A percentile compares a stretch with the other conserved stretches of the same genome.
Conservation (phyloP, 2,797 vertebrate genomes). For the Mormyrops boulengeri region DNA sequence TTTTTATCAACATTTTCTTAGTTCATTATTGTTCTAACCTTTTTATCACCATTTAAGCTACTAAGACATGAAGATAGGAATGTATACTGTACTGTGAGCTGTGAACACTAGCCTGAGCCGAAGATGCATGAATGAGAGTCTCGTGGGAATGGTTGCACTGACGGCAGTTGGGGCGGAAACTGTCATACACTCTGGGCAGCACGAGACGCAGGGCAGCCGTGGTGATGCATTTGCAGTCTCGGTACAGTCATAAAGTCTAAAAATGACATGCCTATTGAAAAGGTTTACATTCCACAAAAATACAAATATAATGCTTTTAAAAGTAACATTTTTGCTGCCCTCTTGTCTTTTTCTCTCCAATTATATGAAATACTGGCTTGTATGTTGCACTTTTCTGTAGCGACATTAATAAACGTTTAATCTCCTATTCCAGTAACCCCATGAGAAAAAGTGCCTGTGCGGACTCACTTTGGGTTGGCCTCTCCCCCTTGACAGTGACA, state of each 20-base stretch:
- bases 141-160: neutral
- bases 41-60: too few species aligned
- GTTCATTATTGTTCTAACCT: neutral
- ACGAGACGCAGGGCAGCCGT: neutral
- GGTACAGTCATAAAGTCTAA: neutral
- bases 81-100: neutral
- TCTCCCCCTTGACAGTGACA: slow-evolving; percentile 83
- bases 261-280: neutral
- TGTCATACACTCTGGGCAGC: neutral
- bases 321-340: neutral
- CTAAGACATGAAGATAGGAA: neutral
- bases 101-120: neutral
- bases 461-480: slow-evolving; percentile 79
- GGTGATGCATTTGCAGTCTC: neutral
- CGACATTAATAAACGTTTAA: neutral
- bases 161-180: neutral
- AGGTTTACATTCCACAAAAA: neutral
- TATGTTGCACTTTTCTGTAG: neutral
- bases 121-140: neutral
- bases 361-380: neutral
- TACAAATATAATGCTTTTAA: neutral
- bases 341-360: neutral
- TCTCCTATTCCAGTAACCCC: neutral
- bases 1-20: neutral
- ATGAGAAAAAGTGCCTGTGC: neutral